phyloP scores from a whole-genome alignment of 2,113 vertebrate species.

The Hippolais icterina region DNA sequence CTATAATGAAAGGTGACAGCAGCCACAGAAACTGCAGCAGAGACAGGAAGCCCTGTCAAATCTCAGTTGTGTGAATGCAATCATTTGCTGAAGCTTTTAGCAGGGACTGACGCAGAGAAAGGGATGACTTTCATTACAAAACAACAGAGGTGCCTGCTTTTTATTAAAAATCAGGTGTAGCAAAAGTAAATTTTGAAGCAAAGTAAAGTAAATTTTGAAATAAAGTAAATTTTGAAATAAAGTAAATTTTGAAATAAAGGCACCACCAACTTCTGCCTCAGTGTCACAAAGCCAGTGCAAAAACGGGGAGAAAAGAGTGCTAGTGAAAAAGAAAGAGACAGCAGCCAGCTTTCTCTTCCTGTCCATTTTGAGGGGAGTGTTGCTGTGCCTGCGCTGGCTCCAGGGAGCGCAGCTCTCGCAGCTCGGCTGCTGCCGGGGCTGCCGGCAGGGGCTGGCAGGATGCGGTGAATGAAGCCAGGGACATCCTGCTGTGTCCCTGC shows the following conservation, averaged over 20 bases:
- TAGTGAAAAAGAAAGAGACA: neutral
- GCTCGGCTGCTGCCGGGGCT: neutral
- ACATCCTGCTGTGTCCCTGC: neutral
- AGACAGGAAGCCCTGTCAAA: constrained; percentile 32
- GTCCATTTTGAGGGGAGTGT: neutral
- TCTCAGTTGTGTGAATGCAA: neutral
- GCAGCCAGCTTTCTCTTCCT: neutral
- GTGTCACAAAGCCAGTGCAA: neutral
- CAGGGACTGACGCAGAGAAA: neutral
- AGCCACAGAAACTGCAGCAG: constrained; percentile 33
- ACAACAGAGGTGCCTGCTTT: neutral
- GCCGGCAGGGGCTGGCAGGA: neutral
- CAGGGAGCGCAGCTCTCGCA: accelerated
- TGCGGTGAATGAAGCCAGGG: neutral
- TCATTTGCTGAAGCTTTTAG: neutral
- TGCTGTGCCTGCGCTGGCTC: neutral
- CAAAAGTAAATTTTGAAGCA: neutral
- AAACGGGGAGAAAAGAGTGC: neutral
- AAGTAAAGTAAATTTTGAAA: neutral
- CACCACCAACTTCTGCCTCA: neutral
- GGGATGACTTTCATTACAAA: neutral
- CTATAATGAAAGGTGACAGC: constrained; percentile 44
- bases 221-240: neutral
- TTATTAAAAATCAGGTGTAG: neutral
- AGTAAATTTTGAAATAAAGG: neutral